phyloP scores from a whole-genome alignment of 2,888 invertebrate species.

The Atrina japonica region DNA sequence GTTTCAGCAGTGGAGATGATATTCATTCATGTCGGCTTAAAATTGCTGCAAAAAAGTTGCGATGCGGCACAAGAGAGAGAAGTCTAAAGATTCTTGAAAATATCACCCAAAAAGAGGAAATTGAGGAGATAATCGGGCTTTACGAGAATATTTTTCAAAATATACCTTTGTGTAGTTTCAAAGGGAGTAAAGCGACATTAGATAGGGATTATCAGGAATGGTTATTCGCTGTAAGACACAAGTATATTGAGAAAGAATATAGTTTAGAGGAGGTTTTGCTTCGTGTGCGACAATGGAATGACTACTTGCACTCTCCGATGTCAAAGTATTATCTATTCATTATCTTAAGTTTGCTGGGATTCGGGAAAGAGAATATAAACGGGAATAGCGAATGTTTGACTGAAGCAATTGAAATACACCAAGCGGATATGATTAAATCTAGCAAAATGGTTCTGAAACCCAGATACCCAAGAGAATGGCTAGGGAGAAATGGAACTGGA shows the following conservation, averaged over 20 bases:
- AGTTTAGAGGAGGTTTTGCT: constrained; percentile 43
- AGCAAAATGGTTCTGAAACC: constrained; percentile 36
- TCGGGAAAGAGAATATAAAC: constrained; percentile 34
- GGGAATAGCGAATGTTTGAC: constrained; percentile 40
- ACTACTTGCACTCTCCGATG: constrained; percentile 37
- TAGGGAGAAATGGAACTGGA: constrained; percentile 39
- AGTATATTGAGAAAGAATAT: constrained; percentile 18
- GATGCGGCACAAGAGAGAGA: constrained; percentile 27
- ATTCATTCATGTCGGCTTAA: constrained; percentile 34
- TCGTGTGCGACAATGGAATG: constrained; percentile 45
- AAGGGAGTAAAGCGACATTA: constrained; percentile 39
- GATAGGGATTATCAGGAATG: constrained; percentile 52
- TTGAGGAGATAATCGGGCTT: constrained; percentile 33
- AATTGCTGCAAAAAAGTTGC: constrained; percentile 45
- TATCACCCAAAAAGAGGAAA: constrained; percentile 31
- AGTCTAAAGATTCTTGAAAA: constrained; percentile 34
- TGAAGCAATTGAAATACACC: constrained; percentile 40
- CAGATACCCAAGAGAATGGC: constrained; percentile 52
- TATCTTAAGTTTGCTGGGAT: constrained; percentile 50
- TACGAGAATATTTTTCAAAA: constrained; percentile 48
- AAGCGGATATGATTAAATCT: constrained; percentile 39
- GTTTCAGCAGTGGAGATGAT: constrained; percentile 24
- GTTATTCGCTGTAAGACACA: constrained; percentile 49
- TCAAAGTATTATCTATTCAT: constrained; percentile 51
- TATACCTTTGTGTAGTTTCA: constrained; percentile 14